A percentile compares a stretch with the other conserved stretches of the same genome.
Conservation (phyloP, 1,140 invertebrate genomes). For the Leptestheria dahalacensis region DNA sequence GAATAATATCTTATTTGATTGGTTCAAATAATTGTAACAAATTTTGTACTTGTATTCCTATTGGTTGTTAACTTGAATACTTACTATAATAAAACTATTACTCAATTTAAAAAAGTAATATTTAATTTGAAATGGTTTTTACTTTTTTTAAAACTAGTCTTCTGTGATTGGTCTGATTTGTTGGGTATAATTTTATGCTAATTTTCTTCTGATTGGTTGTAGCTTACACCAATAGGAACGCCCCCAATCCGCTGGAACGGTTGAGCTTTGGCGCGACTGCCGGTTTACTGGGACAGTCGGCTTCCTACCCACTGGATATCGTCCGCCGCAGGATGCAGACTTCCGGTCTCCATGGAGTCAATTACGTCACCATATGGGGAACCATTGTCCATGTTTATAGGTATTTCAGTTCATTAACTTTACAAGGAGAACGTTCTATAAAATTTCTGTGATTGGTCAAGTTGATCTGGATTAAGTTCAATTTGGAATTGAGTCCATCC, state of each 20-base stretch:
- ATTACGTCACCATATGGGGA: constrained; percentile 41
- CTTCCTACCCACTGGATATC: constrained; percentile 90
- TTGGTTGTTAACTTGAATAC: too few relatives aligned
- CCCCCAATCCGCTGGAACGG: constrained; percentile 41
- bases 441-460: too few relatives aligned
- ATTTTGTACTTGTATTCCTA: too few relatives aligned
- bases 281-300: constrained; percentile 83
- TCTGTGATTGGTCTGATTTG: background rate
- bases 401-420: constrained; percentile 25
- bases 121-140: too few relatives aligned
- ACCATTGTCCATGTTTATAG: constrained; percentile 46
- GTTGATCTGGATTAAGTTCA: too few relatives aligned
- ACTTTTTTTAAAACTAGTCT: background rate
- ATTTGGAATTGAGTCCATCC: too few relatives aligned
- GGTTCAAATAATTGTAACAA: too few relatives aligned
- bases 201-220: background rate
- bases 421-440: too few relatives aligned
- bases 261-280: constrained; percentile 77
- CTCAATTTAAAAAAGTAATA: too few relatives aligned
- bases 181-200: background rate
- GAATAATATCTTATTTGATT: too few relatives aligned
- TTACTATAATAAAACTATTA: too few relatives aligned
- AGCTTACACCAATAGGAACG: constrained; percentile 11
- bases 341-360: constrained; percentile 39
- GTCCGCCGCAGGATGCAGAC: constrained; percentile 75